phyloP scores from a whole-genome alignment of 2,888 invertebrate genomes.

The Limnephilus lunatus region DNA sequence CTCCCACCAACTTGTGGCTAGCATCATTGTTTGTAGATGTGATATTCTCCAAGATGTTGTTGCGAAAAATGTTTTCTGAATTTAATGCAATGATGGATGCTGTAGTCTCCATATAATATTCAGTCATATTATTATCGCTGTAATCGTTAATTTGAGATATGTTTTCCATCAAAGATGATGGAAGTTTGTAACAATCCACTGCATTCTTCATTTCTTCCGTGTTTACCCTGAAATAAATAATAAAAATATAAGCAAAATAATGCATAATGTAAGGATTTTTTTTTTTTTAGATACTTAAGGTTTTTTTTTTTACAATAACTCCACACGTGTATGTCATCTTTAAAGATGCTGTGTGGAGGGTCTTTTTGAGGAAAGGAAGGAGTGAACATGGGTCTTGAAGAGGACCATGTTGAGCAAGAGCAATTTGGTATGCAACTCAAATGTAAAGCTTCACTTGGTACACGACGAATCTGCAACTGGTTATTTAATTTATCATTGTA shows the following conservation, averaged over 20 bases:
- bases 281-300: no score
- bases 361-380: no score
- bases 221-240: slow-evolving; percentile 32
- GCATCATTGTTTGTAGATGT: not conserved
- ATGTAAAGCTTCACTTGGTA: no score
- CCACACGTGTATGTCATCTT: no score
- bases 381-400: no score
- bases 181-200: not conserved
- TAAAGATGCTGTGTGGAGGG: no score
- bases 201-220: slow-evolving; percentile 22
- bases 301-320: no score
- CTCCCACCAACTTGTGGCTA: not conserved
- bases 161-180: not conserved
- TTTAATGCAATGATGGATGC: not conserved
- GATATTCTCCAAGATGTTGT: not conserved
- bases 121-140: not conserved
- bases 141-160: not conserved
- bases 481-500: no score
- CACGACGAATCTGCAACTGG: no score
- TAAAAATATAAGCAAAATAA: not conserved
- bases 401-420: no score
- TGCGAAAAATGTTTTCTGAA: not conserved
- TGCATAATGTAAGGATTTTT: not conserved
- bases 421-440: no score
- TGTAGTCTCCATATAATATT: not conserved